Percentiles rank a stretch among this genome's conserved stretches.
phyloP scores from a whole-genome alignment of 2,888 invertebrate species.

The Nomada goodeniana region DNA sequence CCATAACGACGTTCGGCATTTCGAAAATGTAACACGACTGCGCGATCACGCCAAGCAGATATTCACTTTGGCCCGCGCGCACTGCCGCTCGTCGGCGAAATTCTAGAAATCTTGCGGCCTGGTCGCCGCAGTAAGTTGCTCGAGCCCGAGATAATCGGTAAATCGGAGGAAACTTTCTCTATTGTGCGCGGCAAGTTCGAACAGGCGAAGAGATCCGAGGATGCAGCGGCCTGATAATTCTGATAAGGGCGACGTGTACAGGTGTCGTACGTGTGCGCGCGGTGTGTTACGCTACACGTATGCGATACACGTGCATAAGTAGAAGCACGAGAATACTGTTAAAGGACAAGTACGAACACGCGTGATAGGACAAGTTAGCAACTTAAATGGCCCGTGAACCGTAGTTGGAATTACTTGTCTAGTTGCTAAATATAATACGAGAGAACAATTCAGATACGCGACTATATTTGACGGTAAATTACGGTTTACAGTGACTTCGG shows the following conservation, averaged over 20 bases:
- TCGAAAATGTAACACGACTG: conserved; percentile 9
- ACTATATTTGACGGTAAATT: conserved; percentile 32
- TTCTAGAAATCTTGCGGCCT: conserved; percentile 45
- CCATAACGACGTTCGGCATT: not conserved
- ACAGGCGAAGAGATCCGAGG: conserved; percentile 39
- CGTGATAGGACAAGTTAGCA: conserved; percentile 81
- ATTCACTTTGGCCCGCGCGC: conserved; percentile 39
- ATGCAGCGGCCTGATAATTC: conserved; percentile 68
- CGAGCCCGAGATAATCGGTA: conserved; percentile 64
- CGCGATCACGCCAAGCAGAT: conserved; percentile 33
- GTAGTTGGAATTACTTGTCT: conserved; percentile 82
- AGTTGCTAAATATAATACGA: conserved; percentile 69
- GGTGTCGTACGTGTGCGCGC: conserved; percentile 1
- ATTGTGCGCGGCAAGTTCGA: conserved; percentile 67
- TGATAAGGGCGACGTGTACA: conserved; percentile 64
- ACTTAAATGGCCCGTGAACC: conserved; percentile 83
- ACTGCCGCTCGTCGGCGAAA: conserved; percentile 45
- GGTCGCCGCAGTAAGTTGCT: conserved; percentile 28
- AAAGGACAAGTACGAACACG: conserved; percentile 79
- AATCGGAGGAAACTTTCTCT: conserved; percentile 68
- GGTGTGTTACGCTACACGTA: not conserved
- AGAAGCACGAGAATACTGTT: conserved; percentile 37
- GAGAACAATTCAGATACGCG: conserved; percentile 45
- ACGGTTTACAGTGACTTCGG: conserved; percentile 3
- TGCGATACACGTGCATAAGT: conserved; percentile 39